Evolutionary conservation across 2,888 invertebrate genomes (phyloP), one percentile per base, ranked within the genome.

Genomic region (Keiferia lycopersicella): DNA sequence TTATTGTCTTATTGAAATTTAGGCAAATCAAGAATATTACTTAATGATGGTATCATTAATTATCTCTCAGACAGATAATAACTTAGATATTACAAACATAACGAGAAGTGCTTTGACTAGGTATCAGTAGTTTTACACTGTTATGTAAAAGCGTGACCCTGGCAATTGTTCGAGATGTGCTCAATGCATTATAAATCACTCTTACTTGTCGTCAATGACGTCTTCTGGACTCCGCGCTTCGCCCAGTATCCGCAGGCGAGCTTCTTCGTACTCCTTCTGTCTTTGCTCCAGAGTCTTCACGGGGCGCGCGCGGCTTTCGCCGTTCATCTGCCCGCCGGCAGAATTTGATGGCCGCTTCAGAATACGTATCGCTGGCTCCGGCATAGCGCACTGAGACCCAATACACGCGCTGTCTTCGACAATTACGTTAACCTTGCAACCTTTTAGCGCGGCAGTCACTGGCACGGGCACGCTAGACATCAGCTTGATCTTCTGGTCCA

Each of bases 181-280:
- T 59, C 57, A 66, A 67, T 51, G 20, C 7, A n/a, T 41, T 22
- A 45, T 50, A 72, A 72, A 73, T 68, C 57, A 48, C 61, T 39
- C 88, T 84, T 86, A 94, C 94, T 92, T 93, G 80, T 94, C 94
- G 74, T 94, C 94, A 74, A 92, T 89, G 69, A 94, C 93, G 83
- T 96, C 96, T 79, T 96, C 96, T 0, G 96, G 95, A 82, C 95
- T 96, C 73, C 94, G 93, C 63, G 96, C 96, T 82, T 97, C 96
- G 16, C 98, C 98, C 73, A 98, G 89, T 86, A 98, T 98, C 80
- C 98, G 93, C 70, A 97, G 93, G 71, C 98, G 94, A 20, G 98
- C 98, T 83, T 98, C 96, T 14, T 98, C 98, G 81, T 98, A 98
- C 79, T 98, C 98, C 79, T 97, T 97, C 86, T 98, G 98, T 74